Base-by-base conservation (phyloP, 2,888 invertebrate species). In the Lepidocyrtinus sp. region DNA sequence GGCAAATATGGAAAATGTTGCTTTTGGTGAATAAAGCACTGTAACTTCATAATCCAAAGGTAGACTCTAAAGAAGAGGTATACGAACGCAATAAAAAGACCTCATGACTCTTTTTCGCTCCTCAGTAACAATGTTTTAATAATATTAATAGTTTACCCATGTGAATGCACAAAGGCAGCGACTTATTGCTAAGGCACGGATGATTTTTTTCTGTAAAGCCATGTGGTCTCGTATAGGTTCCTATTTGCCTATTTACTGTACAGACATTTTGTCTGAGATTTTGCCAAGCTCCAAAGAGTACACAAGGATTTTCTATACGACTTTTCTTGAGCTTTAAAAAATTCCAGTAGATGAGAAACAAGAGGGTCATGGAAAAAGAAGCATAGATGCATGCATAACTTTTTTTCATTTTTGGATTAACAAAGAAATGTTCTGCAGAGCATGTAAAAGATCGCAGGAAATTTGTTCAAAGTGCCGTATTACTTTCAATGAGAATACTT, bases 381-480 rank as follows among this genome's bases (percentile, higher is more conserved):
- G 63, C 27, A 27, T 27, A 63, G 25, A 24, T 63, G 63, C 63
- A n/a, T 26, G 27, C 64, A 64, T 64, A n/a, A n/a, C n/a, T n/a
- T n/a, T n/a, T n/a, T n/a, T n/a, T n/a, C n/a, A n/a, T n/a, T n/a
- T n/a, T n/a, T n/a, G n/a, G n/a, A n/a, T n/a, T n/a, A n/a, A n/a
- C n/a, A n/a, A n/a, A n/a, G n/a, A n/a, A n/a, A n/a, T n/a, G n/a
- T n/a, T n/a, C n/a, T n/a, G n/a, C n/a, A n/a, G n/a, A n/a, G 50
- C 50, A 7, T 50, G 17, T 50, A n/a, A 65, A 68, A 70, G 21
- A 50, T 70, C 27, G 64, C 25, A 59, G 55, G 27, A 76, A 75
- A 70, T 76, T 76, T 76, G 76, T 76, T 64, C 22, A 17, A 76
- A 70, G 55, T 70, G 27, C 63, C 75, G n/a, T 70, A 50, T 62